phyloP scores from a whole-genome alignment of 1,140 invertebrate genomes.

The Sycophaga agraensis region DNA sequence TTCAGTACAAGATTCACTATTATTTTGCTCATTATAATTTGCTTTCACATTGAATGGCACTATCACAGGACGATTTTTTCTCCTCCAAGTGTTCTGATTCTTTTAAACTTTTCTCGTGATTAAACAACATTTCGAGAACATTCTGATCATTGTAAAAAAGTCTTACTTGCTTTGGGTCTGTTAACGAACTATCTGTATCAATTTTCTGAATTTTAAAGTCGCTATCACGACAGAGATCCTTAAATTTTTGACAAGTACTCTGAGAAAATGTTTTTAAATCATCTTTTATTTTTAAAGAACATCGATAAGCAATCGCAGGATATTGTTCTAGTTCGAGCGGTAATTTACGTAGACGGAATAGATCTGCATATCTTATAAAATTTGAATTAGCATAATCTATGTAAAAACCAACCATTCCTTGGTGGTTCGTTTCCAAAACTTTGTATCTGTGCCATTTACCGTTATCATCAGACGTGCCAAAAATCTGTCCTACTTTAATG shows the following conservation, averaged over 20 bases:
- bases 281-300: conserved; percentile 64
- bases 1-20: too few species aligned
- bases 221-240: conserved; percentile 64
- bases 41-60: too few species aligned
- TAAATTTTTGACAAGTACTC: conserved; percentile 65
- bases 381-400: conserved; percentile 76
- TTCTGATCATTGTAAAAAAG: conserved; percentile 36
- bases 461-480: conserved; percentile 72
- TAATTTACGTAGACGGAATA: conserved; percentile 63
- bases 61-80: too few species aligned
- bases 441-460: conserved; percentile 71
- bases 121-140: conserved; percentile 37
- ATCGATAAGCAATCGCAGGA: conserved; percentile 65
- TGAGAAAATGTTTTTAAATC: conserved; percentile 64
- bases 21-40: background rate
- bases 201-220: conserved; percentile 59
- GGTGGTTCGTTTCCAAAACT: conserved; percentile 63
- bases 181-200: background rate
- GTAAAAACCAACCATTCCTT: conserved; percentile 67
- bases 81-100: too few species aligned
- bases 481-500: conserved; percentile 63
- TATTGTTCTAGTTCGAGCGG: conserved; percentile 65
- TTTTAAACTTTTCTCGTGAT: background rate
- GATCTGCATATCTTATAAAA: conserved; percentile 47
- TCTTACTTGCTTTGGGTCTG: conserved; percentile 34